These are phyloP conservation scores for Drosophila truncata DNA, from an alignment of 1,140 invertebrate species.

Conservation along the genomic window DNA sequence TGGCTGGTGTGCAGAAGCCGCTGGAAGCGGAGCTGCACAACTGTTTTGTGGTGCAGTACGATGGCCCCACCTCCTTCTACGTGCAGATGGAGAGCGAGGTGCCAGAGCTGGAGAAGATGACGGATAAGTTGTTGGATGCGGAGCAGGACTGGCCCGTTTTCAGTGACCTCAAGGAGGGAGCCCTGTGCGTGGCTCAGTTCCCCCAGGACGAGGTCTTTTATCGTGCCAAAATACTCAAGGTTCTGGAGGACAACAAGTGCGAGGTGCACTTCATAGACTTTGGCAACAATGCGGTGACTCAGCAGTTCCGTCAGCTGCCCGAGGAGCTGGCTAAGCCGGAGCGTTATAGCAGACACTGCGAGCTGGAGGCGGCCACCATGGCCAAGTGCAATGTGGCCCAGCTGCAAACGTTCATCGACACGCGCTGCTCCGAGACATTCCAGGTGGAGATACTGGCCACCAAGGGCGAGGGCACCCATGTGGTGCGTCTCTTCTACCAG, in stretches of 20 bases:
- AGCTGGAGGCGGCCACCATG: slow-evolving; percentile 86
- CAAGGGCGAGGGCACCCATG: slow-evolving; percentile 49
- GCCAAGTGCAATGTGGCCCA: slow-evolving; percentile 61
- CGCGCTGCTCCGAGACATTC: slow-evolving; percentile 80
- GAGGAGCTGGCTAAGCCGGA: slow-evolving; percentile 87
- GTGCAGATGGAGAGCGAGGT: slow-evolving; percentile 87
- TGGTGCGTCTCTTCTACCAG: slow-evolving; percentile 79
- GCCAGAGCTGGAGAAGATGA: slow-evolving; percentile 87
- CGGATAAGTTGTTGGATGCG: slow-evolving; percentile 86
- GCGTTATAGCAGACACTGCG: slow-evolving; percentile 88
- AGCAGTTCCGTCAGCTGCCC: slow-evolving; percentile 88
- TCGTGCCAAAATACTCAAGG: slow-evolving; percentile 86
- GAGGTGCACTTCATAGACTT: slow-evolving; percentile 91
- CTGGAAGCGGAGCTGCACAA: slow-evolving; percentile 69
- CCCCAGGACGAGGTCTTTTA: slow-evolving; percentile 89
- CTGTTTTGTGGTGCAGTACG: slow-evolving; percentile 87
- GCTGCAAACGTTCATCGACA: slow-evolving; percentile 85
- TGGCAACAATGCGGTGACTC: slow-evolving; percentile 89
- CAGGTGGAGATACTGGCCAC: slow-evolving; percentile 79
- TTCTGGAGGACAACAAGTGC: slow-evolving; percentile 67
- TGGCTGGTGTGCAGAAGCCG: slow-evolving; percentile 68
- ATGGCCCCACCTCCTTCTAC: slow-evolving; percentile 88
- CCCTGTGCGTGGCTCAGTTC: slow-evolving; percentile 89
- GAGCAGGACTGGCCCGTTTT: slow-evolving; percentile 86
- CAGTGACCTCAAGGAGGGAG: slow-evolving; percentile 86